phyloP scores from a whole-genome alignment of 2,888 invertebrate species.

The Priocnemis perturbator region DNA sequence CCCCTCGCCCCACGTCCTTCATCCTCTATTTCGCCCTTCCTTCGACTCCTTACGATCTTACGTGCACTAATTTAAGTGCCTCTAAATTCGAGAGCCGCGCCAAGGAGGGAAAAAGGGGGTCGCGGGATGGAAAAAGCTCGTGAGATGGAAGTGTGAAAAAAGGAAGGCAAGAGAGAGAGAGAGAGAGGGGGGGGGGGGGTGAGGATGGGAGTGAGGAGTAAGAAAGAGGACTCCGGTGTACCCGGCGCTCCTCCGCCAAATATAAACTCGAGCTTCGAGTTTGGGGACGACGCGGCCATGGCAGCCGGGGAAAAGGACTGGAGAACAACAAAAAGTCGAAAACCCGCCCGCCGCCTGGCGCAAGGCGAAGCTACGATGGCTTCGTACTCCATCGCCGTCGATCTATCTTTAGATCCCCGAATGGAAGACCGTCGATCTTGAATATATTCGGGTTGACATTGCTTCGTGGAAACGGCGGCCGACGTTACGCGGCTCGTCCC shows the following conservation, averaged over 20 bases:
- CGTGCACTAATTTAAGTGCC: slow-evolving; percentile 59
- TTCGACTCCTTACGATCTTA: slow-evolving; percentile 2
- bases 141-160: slow-evolving; percentile 24
- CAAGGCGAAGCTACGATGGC: too few relatives aligned
- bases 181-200: neutral
- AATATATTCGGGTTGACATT: slow-evolving; percentile 2
- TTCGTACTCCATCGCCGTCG: neutral
- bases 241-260: slow-evolving; percentile 40
- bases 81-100: slow-evolving; percentile 58
- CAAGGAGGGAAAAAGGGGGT: slow-evolving; percentile 14
- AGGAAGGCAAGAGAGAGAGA: neutral
- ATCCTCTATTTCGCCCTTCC: slow-evolving; percentile 21
- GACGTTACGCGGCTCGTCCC: too few relatives aligned
- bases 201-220: neutral
- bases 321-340: slow-evolving; percentile 34
- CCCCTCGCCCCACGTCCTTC: slow-evolving; percentile 18
- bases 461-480: neutral
- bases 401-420: slow-evolving; percentile 7
- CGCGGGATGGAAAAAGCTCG: slow-evolving; percentile 27
- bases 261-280: slow-evolving; percentile 44
- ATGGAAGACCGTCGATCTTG: slow-evolving; percentile 4
- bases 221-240: too few relatives aligned
- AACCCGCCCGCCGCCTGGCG: too few relatives aligned
- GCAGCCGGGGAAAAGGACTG: slow-evolving; percentile 33
- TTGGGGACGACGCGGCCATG: neutral